A percentile compares a stretch with the other conserved stretches of the same genome.
Evolutionary conservation across 2,888 invertebrate species (phyloP).

Genomic region (Limenitis camilla): DNA sequence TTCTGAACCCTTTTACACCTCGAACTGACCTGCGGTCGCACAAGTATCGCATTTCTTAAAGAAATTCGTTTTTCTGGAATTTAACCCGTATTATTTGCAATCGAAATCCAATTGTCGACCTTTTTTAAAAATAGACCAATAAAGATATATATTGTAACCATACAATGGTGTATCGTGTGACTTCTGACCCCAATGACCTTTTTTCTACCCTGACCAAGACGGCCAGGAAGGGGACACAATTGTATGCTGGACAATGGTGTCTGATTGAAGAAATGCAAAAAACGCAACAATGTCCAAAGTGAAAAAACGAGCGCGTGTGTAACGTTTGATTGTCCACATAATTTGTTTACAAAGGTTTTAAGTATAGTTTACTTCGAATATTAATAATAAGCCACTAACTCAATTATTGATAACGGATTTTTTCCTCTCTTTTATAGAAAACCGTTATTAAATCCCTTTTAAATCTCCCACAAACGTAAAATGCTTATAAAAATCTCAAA

Average conservation of each 20-base stretch:
- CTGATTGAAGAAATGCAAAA: slow-evolving; percentile 57
- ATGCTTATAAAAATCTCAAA: slow-evolving; percentile 68
- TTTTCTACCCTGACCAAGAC: slow-evolving; percentile 32
- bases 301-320: slow-evolving; percentile 17
- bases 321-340: slow-evolving; percentile 1
- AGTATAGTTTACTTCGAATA: no score
- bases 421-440: slow-evolving; percentile 22
- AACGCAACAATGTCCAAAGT: slow-evolving; percentile 24
- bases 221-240: slow-evolving; percentile 55
- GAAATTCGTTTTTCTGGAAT: slow-evolving; percentile 50
- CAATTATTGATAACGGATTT: background rate
- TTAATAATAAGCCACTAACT: no score
- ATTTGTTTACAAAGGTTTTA: background rate
- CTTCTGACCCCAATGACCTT: slow-evolving; percentile 40
- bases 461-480: slow-evolving; percentile 49
- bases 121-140: slow-evolving; percentile 36
- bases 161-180: slow-evolving; percentile 21
- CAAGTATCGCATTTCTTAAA: slow-evolving; percentile 53
- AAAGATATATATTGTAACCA: slow-evolving; percentile 14
- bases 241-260: slow-evolving; percentile 53
- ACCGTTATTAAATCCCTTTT: slow-evolving; percentile 56
- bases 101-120: slow-evolving; percentile 46
- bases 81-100: slow-evolving; percentile 37
- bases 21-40: slow-evolving; percentile 60
- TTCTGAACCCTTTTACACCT: slow-evolving; percentile 24